These are phyloP conservation scores for Acridotheres tristis DNA, from an alignment of 2,797 vertebrate species.

Conservation along the genomic window DNA sequence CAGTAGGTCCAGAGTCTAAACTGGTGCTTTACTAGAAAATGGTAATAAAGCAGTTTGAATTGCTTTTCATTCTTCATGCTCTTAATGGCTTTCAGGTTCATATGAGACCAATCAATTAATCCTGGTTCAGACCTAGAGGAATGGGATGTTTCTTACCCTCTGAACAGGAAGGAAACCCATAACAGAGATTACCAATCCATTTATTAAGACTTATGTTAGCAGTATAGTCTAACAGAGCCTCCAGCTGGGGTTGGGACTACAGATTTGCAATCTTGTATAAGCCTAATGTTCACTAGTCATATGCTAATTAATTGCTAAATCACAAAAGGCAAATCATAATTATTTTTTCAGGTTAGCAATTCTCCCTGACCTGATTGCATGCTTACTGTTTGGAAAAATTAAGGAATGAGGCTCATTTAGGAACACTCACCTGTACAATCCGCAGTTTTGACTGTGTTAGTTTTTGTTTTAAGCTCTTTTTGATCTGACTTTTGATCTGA, in stretches of 20 bases:
- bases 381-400: conserved; percentile 40
- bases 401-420: conserved; percentile 13
- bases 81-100: conserved; percentile 79
- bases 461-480: not conserved
- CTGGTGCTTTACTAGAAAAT: conserved; percentile 81
- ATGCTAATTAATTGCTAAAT: conserved; percentile 62
- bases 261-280: conserved; percentile 43
- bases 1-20: conserved; percentile 80
- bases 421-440: conserved; percentile 20
- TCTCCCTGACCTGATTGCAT: conserved; percentile 41
- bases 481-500: not conserved
- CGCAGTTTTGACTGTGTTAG: not conserved
- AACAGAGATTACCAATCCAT: conserved; percentile 55
- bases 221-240: conserved; percentile 13
- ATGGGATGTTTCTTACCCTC: conserved; percentile 64
- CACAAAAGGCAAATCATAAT: conserved; percentile 58
- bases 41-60: conserved; percentile 82
- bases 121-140: conserved; percentile 71
- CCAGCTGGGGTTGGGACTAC: conserved; percentile 43
- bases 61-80: conserved; percentile 77
- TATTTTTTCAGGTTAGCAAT: conserved; percentile 54
- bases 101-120: conserved; percentile 83
- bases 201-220: conserved; percentile 61
- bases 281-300: conserved; percentile 30
- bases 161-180: conserved; percentile 61